Conservation (phyloP, 1,140 invertebrate genomes). For the Drosophila erecta region DNA sequence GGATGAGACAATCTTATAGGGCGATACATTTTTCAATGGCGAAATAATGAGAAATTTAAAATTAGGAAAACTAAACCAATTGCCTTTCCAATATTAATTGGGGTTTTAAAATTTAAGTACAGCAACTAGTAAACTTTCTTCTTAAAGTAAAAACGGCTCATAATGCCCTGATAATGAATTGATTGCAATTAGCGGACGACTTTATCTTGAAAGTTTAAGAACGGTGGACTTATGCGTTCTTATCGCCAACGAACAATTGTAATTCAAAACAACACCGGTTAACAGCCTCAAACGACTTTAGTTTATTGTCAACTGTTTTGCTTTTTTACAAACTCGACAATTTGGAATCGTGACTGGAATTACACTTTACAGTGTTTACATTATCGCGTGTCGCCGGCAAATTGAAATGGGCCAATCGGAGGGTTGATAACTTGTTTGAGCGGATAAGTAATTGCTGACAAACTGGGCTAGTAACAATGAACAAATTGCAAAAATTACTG, state of each 20-base stretch:
- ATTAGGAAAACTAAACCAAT: no score
- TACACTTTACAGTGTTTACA: conserved; percentile 22
- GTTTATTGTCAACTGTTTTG: conserved; percentile 28
- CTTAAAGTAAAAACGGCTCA: no score
- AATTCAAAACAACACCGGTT: conserved; percentile 2
- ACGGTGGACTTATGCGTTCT: not conserved
- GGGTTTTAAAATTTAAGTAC: no score
- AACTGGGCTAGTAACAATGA: conserved; percentile 15
- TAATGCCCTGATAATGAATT: no score
- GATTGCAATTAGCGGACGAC: no score
- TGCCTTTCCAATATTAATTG: no score
- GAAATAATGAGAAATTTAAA: not conserved
- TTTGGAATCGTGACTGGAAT: conserved; percentile 21
- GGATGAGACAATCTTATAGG: conserved; percentile 13
- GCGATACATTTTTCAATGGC: not conserved
- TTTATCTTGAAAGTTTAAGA: not conserved
- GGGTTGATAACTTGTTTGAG: conserved; percentile 39
- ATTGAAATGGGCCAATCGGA: conserved; percentile 20
- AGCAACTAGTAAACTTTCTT: not conserved
- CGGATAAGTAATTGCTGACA: conserved; percentile 2
- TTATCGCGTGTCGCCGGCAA: conserved; percentile 45
- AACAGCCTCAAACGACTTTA: conserved; percentile 9
- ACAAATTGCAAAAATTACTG: conserved; percentile 39
- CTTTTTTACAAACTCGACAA: conserved; percentile 10
- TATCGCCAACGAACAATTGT: conserved; percentile 27